These are phyloP conservation scores for Lepilemur ruficaudatus DNA, from an alignment of 2,797 vertebrate genomes.

Conservation along the genomic window DNA sequence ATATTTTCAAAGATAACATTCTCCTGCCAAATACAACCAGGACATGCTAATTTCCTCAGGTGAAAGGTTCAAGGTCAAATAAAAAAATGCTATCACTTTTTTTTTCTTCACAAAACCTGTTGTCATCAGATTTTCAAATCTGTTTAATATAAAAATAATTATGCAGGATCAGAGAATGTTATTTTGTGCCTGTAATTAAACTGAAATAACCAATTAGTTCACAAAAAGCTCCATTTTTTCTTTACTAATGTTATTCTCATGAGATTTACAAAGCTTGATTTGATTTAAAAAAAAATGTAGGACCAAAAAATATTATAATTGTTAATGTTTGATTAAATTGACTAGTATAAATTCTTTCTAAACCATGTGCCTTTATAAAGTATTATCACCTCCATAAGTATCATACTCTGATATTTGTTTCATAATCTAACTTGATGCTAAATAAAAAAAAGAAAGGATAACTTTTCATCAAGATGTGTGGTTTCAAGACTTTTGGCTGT, in stretches of 20 bases:
- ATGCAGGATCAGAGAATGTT: not conserved
- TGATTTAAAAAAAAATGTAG: not conserved
- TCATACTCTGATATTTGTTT: not conserved
- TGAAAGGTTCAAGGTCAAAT: slow-evolving; percentile 51
- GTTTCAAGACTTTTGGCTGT: not conserved
- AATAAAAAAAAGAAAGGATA: not conserved
- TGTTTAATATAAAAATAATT: slow-evolving; percentile 38
- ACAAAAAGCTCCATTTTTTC: not conserved
- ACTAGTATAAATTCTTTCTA: not conserved
- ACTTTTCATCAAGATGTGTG: not conserved
- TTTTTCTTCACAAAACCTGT: not conserved
- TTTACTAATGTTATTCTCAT: not conserved
- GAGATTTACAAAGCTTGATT: not conserved
- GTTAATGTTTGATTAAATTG: not conserved
- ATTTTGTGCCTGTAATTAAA: not conserved
- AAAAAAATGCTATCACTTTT: not conserved
- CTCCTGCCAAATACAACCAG: slow-evolving; percentile 56
- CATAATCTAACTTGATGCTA: not conserved
- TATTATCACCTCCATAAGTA: not conserved
- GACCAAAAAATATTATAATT: not conserved
- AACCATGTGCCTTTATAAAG: not conserved
- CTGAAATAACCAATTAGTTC: not conserved
- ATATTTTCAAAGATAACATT: slow-evolving; percentile 68
- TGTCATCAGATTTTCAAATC: slow-evolving; percentile 49
- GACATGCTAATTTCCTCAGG: slow-evolving; percentile 52